Evolutionary conservation across 2,113 vertebrate species (phyloP).

Genomic region (Ptilonorhynchus violaceus): DNA sequence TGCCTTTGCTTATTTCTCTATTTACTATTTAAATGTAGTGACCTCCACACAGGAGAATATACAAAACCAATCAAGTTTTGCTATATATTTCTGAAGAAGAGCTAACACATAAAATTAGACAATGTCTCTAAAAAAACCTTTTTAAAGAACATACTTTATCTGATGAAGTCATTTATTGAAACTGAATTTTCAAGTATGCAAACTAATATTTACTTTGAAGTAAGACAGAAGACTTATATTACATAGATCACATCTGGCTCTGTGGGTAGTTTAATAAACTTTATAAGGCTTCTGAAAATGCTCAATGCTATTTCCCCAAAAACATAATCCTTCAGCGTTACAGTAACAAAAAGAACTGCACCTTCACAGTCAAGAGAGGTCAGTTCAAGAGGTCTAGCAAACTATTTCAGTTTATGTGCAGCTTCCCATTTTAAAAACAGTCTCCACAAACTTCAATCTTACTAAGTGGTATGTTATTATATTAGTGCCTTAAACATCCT

Average conservation of each 20-base stretch:
- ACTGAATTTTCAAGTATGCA: neutral
- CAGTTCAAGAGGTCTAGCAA: neutral
- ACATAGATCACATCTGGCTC: neutral
- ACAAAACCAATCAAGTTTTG: neutral
- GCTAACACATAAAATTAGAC: neutral
- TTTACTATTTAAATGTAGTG: neutral
- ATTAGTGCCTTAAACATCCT: neutral
- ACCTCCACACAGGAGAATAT: neutral
- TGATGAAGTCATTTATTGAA: neutral
- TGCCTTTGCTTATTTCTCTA: neutral
- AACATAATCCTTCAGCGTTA: neutral
- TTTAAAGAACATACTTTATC: neutral
- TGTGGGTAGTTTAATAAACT: neutral
- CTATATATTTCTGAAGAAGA: neutral
- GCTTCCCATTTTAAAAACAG: neutral
- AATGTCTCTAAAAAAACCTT: neutral
- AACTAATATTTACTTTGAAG: neutral
- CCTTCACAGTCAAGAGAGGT: neutral
- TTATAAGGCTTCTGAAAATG: neutral
- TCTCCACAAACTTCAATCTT: neutral
- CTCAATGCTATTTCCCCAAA: neutral
- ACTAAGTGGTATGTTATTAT: neutral
- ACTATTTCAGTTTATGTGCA: neutral
- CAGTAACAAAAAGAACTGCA: neutral
- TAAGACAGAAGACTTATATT: neutral